These are phyloP conservation scores for Malacoctenus gilli DNA, from an alignment of 2,797 vertebrate genomes.

Conservation along the genomic window DNA sequence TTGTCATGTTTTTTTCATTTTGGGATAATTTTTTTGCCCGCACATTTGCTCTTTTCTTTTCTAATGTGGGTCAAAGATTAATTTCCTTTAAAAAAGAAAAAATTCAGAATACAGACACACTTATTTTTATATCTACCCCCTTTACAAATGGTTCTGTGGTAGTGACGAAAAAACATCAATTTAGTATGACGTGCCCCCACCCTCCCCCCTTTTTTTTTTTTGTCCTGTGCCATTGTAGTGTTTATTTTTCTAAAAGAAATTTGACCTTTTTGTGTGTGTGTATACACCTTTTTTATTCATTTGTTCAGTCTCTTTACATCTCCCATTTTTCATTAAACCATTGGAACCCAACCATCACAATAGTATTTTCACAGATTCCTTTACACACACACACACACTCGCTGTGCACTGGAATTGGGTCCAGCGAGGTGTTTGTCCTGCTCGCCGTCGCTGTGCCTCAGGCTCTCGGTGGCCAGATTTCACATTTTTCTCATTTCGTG, in stretches of 20 bases:
- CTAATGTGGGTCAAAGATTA: constrained; percentile 53
- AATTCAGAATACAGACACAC: constrained; percentile 62
- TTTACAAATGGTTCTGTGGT: constrained; percentile 47
- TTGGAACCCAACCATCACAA: constrained; percentile 29
- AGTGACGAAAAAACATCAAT: constrained; percentile 45
- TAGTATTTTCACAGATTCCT: constrained; percentile 22
- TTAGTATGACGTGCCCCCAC: constrained; percentile 43
- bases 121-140: constrained; percentile 67
- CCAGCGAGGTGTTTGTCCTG: constrained; percentile 12
- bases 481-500: not conserved
- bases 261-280: constrained; percentile 35
- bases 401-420: not conserved
- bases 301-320: constrained; percentile 41
- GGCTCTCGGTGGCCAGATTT: constrained; percentile 37
- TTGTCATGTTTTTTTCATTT: constrained; percentile 8
- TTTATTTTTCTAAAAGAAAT: constrained; percentile 70
- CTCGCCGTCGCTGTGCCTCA: constrained; percentile 37
- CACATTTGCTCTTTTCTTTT: constrained; percentile 44
- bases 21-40: constrained; percentile 41
- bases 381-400: constrained; percentile 5
- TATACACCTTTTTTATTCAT: constrained; percentile 53
- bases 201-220: constrained; percentile 24
- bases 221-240: constrained; percentile 75
- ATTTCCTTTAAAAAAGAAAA: constrained; percentile 65
- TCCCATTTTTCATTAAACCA: constrained; percentile 39